Evolutionary conservation across 2,888 invertebrate genomes (phyloP), one percentile per base, ranked within the genome.

Genomic region (Caenorhabditis afra): DNA sequence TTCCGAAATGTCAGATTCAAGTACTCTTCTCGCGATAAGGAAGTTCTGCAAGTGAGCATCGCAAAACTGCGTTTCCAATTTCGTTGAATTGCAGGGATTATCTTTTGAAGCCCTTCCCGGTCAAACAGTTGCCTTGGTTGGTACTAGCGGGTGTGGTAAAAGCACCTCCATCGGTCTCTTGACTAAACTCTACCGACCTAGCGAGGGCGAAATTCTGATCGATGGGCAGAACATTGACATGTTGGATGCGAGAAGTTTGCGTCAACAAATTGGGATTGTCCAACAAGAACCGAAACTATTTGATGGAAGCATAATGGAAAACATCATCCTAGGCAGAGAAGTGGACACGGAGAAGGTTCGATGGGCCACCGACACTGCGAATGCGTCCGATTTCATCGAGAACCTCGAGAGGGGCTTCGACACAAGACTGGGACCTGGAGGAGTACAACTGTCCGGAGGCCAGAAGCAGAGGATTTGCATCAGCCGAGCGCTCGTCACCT

Each of bases 391-490:
- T 12, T 88, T 88, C 64, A 87, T 88, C 37, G 55, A 64, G 57
- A 84, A 85, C 29, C 73, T 87, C 12, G 77, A 81, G 35, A 71
- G 79, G 71, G 82, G 84, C n/a, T 79, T 81, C 64, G 76, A 90
- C 10, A 90, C 91, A 10, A 68, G 88, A 61, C 81, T 89, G 20
- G 91, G 91, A 14, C 88, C 90, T 52, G 90, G 90, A 57, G 91
- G 91, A 16, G 79, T 87, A 0, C 90, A 90, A 68, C 81, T 91
- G 39, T 91, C 91, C 50, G 91, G 91, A 23, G 91, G 91, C 0
- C 91, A 91, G 83, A 91, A 91, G 70, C 91, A 91, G 82, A 80
- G 84, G 90, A 74, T 87, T 89, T 65, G 91, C 90, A 50, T 91
- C 90, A 52, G 91, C 88, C 12, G 85, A 90, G 80, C 91, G 87